Evolutionary conservation across 2,888 invertebrate species (phyloP).

Genomic region (Cheilosia urbana): DNA sequence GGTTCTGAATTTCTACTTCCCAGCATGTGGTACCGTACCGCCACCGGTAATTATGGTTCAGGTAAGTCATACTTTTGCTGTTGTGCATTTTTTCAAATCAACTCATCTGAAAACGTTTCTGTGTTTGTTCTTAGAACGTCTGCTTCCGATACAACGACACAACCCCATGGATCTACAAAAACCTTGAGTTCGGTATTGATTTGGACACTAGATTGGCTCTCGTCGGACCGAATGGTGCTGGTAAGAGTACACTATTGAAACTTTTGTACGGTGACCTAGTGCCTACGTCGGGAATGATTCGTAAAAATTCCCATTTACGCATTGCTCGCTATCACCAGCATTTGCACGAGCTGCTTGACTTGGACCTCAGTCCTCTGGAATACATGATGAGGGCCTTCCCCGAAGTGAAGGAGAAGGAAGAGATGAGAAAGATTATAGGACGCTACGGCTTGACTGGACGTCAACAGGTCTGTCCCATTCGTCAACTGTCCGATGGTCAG

Average conservation of each 20-base stretch:
- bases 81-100: not conserved
- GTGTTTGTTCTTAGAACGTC: conserved; percentile 89
- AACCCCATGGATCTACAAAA: conserved; percentile 96
- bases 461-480: conserved; percentile 90
- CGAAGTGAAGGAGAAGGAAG: conserved; percentile 98
- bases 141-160: conserved; percentile 96
- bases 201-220: conserved; percentile 97
- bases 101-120: not conserved
- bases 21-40: conserved; percentile 96
- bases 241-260: conserved; percentile 98
- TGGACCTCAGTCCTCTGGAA: conserved; percentile 97
- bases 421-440: conserved; percentile 99
- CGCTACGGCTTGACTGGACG: conserved; percentile 98
- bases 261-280: conserved; percentile 97
- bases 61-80: conserved; percentile 81
- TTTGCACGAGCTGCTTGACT: conserved; percentile 96
- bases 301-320: conserved; percentile 98
- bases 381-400: conserved; percentile 99
- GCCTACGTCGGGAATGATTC: conserved; percentile 97
- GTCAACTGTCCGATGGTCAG: conserved; percentile 95
- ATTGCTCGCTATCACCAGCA: conserved; percentile 99
- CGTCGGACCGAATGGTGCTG: conserved; percentile 99
- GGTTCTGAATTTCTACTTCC: conserved; percentile 97
- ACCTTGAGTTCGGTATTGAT: conserved; percentile 99
- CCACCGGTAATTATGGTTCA: conserved; percentile 99